A percentile compares a stretch with the other conserved stretches of the same genome.
These are phyloP conservation scores for Parazoanthus atlanticus DNA, from an alignment of 92 coral and sea anemone species.

Conservation along the genomic window DNA sequence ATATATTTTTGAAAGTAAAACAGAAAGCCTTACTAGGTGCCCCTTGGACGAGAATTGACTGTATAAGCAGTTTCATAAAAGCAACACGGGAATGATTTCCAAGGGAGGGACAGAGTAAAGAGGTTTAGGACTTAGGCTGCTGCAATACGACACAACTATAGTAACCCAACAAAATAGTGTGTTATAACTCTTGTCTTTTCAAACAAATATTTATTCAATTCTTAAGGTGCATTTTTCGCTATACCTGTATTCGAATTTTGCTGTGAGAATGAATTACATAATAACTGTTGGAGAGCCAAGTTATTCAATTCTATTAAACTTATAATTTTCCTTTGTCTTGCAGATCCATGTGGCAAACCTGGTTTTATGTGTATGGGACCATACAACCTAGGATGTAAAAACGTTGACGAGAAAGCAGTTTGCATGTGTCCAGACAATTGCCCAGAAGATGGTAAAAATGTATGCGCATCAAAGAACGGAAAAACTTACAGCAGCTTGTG, in stretches of 20 bases:
- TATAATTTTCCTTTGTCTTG: not conserved
- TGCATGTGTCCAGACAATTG: slow-evolving; percentile 37
- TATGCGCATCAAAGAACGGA: slow-evolving; percentile 22
- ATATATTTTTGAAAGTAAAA: no score
- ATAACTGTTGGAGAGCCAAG: not conserved
- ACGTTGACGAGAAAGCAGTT: not conserved
- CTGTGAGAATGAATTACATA: not conserved
- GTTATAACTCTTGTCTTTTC: no score
- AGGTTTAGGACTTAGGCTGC: no score
- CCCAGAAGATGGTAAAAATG: slow-evolving; percentile 12
- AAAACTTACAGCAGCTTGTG: slow-evolving; percentile 22
- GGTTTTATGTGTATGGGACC: slow-evolving; percentile 19
- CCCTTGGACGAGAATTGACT: no score
- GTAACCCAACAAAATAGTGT: no score
- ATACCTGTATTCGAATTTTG: not conserved
- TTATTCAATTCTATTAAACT: not conserved
- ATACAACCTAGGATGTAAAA: slow-evolving; percentile 20
- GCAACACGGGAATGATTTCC: no score
- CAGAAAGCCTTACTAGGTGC: no score
- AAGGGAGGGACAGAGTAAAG: no score
- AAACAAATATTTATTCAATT: no score
- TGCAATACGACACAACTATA: no score
- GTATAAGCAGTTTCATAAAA: no score
- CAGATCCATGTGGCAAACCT: slow-evolving; percentile 33
- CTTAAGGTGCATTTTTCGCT: no score